Base-by-base conservation (phyloP, 2,888 invertebrate species). In the Drosophila lacicola region DNA sequence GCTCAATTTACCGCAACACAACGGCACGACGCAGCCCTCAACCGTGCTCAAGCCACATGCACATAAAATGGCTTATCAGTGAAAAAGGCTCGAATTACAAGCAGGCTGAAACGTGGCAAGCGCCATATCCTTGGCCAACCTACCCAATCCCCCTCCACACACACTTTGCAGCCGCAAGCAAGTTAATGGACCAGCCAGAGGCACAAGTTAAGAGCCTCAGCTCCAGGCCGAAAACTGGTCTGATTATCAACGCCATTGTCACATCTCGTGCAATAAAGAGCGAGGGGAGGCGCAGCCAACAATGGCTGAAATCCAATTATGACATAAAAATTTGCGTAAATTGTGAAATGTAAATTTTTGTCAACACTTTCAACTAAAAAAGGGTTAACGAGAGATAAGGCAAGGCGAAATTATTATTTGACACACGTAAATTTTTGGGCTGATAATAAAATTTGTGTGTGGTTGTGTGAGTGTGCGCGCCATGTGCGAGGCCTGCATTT, bases 271-370 rank as follows among this genome's bases (percentile, higher is more conserved):
- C 29, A 29, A 29, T 29, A 29, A 29, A 46, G 42, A 42, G 13
- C 13, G 19, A 29, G 39, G 41, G 51, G 44, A 33, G 44, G 45
- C 53, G 34, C 65, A 68, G 44, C 62, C 70, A 82, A 79, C 79
- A 79, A 73, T 80, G 73, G 55, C 62, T 49, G 33, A 68, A 85
- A 85, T 87, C 87, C 85, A 85, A 85, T 85, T 87, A 85, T 85
- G 85, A 87, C 82, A 87, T 85, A 80, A 87, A 85, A 84, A 80
- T 84, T 80, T 84, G 80, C 80, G 83, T 83, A 83, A 86, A 83
- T 83, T 83, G 83, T 83, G 71, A 83, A 85, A 86, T 83, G 86
- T 83, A 86, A 83, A 86, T 84, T 84, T 74, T 73, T 79, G 73
- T 69, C 70, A 78, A 78, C 78, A 78, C 78, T 64, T 68, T 69